Conservation (phyloP, 1,140 invertebrate species). For the Ceratina japonica region DNA sequence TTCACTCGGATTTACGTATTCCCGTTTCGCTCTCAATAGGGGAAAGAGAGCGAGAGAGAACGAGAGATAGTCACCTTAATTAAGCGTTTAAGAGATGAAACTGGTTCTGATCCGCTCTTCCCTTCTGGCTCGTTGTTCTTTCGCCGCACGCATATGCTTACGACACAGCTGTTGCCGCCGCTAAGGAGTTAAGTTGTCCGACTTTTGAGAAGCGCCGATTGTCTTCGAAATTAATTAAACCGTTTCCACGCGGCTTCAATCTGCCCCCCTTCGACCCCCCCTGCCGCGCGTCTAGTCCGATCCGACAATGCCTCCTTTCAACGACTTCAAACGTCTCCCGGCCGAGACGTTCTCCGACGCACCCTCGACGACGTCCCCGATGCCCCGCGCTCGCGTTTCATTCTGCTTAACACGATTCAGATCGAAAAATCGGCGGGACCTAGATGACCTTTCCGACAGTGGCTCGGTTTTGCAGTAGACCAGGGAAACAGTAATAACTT, state of each 20-base stretch:
- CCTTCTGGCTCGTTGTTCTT: conserved; percentile 51
- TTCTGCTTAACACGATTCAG: conserved; percentile 19
- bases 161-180: conserved; percentile 43
- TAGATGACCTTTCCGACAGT: no score
- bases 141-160: conserved; percentile 50
- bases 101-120: conserved; percentile 65
- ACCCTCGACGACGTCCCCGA: neutral
- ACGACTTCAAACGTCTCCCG: conserved; percentile 1
- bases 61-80: conserved; percentile 66
- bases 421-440: no score
- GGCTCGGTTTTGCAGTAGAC: no score
- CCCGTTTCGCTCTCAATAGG: conserved; percentile 53
- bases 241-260: conserved; percentile 17
- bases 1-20: conserved; percentile 65
- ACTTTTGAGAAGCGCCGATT: conserved; percentile 46
- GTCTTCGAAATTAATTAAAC: conserved; percentile 56
- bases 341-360: neutral
- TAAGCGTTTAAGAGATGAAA: conserved; percentile 76
- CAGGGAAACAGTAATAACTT: neutral
- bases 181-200: conserved; percentile 40
- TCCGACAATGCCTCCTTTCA: conserved; percentile 18
- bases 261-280: neutral
- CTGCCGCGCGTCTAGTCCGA: neutral
- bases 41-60: no score
- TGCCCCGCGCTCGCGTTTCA: neutral